Base-by-base conservation (phyloP, 2,888 invertebrate genomes). In the Phyllotreta cruciferae region DNA sequence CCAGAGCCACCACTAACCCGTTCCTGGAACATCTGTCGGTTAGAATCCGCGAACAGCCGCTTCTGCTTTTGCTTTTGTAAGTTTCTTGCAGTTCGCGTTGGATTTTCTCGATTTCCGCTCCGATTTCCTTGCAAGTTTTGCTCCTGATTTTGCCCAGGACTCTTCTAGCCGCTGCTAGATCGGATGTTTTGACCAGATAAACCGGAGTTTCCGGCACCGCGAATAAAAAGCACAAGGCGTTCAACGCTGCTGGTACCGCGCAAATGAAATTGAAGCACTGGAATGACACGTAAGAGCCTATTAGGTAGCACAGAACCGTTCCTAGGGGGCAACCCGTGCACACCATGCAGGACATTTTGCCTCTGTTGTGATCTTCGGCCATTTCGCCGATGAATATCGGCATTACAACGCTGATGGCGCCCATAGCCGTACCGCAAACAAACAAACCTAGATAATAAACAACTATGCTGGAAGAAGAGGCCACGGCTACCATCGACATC, bases 371-470 rank as follows among this genome's bases (percentile, higher is more conserved):
- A 62, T 89, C 88, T 83, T 92, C 89, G 6, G 93, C 87, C 36
- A 93, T 91, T 81, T 95, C 95, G 47, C 92, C 92, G 63, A 92
- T 87, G 81, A 94, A 95, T 86, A 94, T 90, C 0, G 94, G 93
- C 0, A 88, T 11, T 24, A 55, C 64, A 8, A 61, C 53, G 24
- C 7, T 11, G 9, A 38, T 10, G 41, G 49, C 57, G 14, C 61
- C 64, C 9, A 54, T 11, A 0, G 34, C 8, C 1, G 57, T 1
- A 5, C 57, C 56, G 4, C 34, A 14, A 5, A 57, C 8, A 1
- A 57, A 10, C 9, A 63, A n/a, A 10, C 45, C 14, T 6, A 41
- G 8, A 11, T 36, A 57, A 34, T 45, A 52, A 11, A 57, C 3
- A 8, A 34, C 10, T 8, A 63, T 63, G 9, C 38, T 50, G 3